Conservation (phyloP, 2,113 vertebrate species). For the Mesembrinibis cayennensis region DNA sequence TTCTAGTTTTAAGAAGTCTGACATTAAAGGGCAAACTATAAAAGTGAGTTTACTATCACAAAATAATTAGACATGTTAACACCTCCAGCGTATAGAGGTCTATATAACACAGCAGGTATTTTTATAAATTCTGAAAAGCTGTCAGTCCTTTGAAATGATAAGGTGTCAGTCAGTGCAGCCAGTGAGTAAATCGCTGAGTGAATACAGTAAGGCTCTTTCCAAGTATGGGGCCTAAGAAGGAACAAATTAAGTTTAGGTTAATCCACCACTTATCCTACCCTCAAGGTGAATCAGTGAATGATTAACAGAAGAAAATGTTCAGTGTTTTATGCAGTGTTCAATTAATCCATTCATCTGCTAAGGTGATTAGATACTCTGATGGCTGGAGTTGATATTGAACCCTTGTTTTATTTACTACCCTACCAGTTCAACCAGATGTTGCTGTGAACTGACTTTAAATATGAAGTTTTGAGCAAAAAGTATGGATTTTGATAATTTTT, state of each 20-base stretch:
- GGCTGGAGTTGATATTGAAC: neutral
- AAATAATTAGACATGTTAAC: neutral
- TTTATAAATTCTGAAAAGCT: neutral
- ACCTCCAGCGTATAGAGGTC: neutral
- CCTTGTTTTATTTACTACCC: neutral
- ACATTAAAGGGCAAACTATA: neutral
- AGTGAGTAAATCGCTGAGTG: neutral
- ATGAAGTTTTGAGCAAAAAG: neutral
- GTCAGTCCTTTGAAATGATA: neutral
- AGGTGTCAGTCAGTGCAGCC: neutral
- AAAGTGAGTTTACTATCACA: neutral
- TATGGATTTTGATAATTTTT: neutral
- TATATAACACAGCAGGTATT: neutral
- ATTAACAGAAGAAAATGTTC: conserved; percentile 49
- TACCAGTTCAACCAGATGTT: neutral
- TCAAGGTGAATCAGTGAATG: conserved; percentile 49
- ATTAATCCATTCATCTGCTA: conserved; percentile 56
- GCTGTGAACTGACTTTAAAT: neutral
- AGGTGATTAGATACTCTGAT: conserved; percentile 17
- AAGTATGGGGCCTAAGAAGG: neutral
- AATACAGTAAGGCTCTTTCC: neutral
- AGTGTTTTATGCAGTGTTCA: conserved; percentile 24
- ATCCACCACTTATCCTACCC: conserved; percentile 30
- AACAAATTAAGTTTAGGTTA: conserved; percentile 46
- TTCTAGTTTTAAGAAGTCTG: neutral